Base-by-base conservation (phyloP, 2,113 vertebrate genomes). In the Menidia beryllina region DNA sequence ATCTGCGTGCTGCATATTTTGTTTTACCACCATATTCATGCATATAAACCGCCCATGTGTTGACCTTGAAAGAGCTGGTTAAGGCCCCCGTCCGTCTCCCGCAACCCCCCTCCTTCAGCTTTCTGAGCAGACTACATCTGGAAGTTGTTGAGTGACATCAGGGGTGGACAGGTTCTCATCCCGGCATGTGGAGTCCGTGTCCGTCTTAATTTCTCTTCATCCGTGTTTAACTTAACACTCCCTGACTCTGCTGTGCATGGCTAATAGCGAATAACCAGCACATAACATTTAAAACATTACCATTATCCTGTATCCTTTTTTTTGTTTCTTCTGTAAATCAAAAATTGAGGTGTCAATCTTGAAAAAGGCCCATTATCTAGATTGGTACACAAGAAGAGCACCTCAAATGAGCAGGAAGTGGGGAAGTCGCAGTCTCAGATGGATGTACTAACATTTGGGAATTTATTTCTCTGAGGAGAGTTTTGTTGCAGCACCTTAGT, bases 121-220 rank as follows among this genome's bases (percentile, higher is more conserved):
- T 81, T 81, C 81, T 86, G 74, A 83, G 56, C 55, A 1, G 36
- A 23, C 74, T 69, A 91, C 92, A 93, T 93, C 92, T 94, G 93
- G 92, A 92, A 93, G 86, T 60, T 78, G 86, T 93, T 92, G 86
- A 85, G 87, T 91, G 91, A 92, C 87, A 90, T 91, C 84, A 90
- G 79, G 64, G 75, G 79, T 65, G 69, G 87, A 92, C 90, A 92
- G 88, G 89, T 86, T 88, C 85, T 82, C 75, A 75, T 86, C 85
- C 49, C 85, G 84, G 89, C 72, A 73, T 90, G 86, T 69, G 59
- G 79, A 72, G 63, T 62, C 82, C 75, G 59, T 51, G 69, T 86
- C 73, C 34, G 67, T 72, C 69, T 81, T 67, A 55, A 30, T 10
- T 54, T 38, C 78, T 72, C 55, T 54, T 38, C 27, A 62, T 73